Evolutionary conservation across 2,888 invertebrate species (phyloP).

Genomic region (Agrochola circellaris): DNA sequence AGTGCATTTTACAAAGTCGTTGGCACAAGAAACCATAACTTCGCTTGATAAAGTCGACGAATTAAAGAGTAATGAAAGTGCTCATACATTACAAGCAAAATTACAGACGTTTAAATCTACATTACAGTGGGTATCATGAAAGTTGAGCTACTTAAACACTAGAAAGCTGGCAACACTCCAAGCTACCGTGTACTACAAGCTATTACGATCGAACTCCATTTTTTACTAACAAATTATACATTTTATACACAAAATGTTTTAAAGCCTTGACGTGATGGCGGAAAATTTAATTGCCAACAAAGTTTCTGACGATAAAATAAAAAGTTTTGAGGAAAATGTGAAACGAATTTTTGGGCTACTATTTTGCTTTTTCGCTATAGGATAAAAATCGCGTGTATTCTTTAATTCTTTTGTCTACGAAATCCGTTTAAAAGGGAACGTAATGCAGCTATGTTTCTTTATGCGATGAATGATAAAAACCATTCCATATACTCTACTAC

Average conservation of each 20-base stretch:
- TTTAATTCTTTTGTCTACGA: conserved; percentile 25
- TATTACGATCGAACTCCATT: conserved; percentile 65
- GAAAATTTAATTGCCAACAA: conserved; percentile 48
- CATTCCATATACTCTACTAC: background rate
- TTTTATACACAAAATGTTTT: conserved; percentile 45
- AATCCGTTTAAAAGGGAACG: conserved; percentile 19
- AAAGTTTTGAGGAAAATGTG: conserved; percentile 35
- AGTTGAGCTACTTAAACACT: conserved; percentile 70
- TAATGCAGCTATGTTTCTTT: conserved; percentile 35
- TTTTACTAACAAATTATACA: conserved; percentile 30
- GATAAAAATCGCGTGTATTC: conserved; percentile 16
- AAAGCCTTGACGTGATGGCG: conserved; percentile 22
- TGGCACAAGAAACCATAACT: conserved; percentile 60
- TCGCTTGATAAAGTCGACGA: conserved; percentile 53
- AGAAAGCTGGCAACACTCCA: conserved; percentile 76
- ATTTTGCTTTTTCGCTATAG: conserved; percentile 21
- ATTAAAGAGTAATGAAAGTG: conserved; percentile 63
- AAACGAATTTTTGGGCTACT: conserved; percentile 32
- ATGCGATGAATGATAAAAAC: conserved; percentile 10
- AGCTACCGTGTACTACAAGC: conserved; percentile 69
- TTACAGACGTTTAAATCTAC: conserved; percentile 65
- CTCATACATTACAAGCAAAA: conserved; percentile 57
- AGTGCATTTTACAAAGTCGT: conserved; percentile 40
- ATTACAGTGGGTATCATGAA: conserved; percentile 69
- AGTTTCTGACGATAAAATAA: conserved; percentile 40